Conservation (phyloP, 2,888 invertebrate genomes). For the Spicauda simplicius region DNA sequence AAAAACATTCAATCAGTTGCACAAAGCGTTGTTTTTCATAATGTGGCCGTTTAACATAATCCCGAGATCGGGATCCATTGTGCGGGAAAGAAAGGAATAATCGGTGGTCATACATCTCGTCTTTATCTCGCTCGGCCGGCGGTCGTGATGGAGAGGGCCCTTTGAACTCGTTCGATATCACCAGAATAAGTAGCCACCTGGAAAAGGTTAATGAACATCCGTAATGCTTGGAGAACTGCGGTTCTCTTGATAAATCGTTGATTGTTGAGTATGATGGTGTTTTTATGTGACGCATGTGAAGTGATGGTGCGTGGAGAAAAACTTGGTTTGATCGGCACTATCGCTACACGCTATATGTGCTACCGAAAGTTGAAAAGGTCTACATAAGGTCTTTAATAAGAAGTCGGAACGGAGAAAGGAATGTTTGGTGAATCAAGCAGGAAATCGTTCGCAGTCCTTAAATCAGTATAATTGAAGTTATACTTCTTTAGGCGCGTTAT, state of each 20-base stretch:
- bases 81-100: conserved; percentile 32
- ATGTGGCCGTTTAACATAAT: conserved; percentile 29
- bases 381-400: too few species aligned
- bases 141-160: conserved; percentile 25
- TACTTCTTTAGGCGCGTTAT: too few species aligned
- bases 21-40: conserved; percentile 34
- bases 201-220: conserved; percentile 30
- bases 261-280: neutral
- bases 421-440: too few species aligned
- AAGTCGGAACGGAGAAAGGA: too few species aligned
- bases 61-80: conserved; percentile 17
- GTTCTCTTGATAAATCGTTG: neutral
- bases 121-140: conserved; percentile 30
- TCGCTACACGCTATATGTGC: too few species aligned
- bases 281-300: neutral
- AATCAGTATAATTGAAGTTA: too few species aligned
- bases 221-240: conserved; percentile 9
- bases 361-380: too few species aligned
- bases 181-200: conserved; percentile 29
- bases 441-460: too few species aligned
- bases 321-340: too few species aligned
- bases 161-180: conserved; percentile 20
- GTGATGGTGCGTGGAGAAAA: too few species aligned
- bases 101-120: conserved; percentile 30
- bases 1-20: conserved; percentile 35